Percentiles rank a stretch among this genome's conserved stretches.
Conservation (phyloP, 2,888 invertebrate genomes). For the Antitype chi region DNA sequence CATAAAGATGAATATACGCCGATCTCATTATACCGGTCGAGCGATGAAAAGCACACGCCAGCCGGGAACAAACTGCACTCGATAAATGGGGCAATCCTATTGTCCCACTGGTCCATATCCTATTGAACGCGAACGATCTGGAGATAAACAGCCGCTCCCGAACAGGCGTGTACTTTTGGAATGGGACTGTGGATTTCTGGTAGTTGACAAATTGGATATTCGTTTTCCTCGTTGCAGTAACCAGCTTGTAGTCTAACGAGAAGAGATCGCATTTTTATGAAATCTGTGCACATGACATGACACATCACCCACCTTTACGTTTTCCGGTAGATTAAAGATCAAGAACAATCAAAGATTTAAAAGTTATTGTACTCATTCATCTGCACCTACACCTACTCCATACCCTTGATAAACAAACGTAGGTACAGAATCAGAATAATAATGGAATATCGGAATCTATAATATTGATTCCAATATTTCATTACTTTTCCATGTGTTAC, state of each 20-base stretch:
- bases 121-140: slow-evolving; percentile 58
- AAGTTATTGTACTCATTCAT: neutral
- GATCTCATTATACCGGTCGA: slow-evolving; percentile 81
- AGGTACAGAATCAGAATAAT: neutral
- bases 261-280: slow-evolving; percentile 4
- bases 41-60: slow-evolving; percentile 80
- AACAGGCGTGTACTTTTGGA: slow-evolving; percentile 31
- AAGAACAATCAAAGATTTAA: slow-evolving; percentile 6
- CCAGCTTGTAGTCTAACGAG: neutral
- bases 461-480: slow-evolving; percentile 8
- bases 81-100: slow-evolving; percentile 80
- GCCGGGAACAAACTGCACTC: slow-evolving; percentile 73
- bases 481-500: slow-evolving; percentile 10
- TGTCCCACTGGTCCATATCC: slow-evolving; percentile 70
- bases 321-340: neutral
- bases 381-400: too few relatives aligned
- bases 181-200: slow-evolving; percentile 12
- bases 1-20: slow-evolving; percentile 75
- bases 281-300: neutral
- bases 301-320: neutral
- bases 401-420: too few relatives aligned
- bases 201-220: slow-evolving; percentile 40
- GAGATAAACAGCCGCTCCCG: slow-evolving; percentile 50
- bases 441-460: too few relatives aligned
- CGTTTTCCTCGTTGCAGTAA: slow-evolving; percentile 14